Evolutionary conservation across 2,113 vertebrate genomes (phyloP), one percentile per base, ranked within the genome.

Genomic region (Charina bottae): DNA sequence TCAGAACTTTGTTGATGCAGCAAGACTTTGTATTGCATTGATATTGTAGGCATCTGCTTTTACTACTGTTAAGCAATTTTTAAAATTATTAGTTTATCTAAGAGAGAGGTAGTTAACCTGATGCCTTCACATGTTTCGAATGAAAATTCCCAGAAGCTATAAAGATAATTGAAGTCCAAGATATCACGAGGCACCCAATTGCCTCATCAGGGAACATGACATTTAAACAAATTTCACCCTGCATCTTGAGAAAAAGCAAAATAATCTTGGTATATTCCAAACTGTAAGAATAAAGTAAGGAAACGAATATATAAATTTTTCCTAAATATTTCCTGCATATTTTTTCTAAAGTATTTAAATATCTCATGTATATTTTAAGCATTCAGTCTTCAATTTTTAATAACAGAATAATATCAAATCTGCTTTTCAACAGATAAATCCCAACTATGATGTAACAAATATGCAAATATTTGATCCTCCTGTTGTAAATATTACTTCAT

Each of bases 401-500:
- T 93, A 93, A 94, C 17, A 42, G 68, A 72, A 78, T 90, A n/a
- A 15, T 24, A 15, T 28, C 19, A 84, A 21, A 59, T 94, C 94
- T 94, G 0, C 12, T 97, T 92, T 95, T 95, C 59, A 87, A 93
- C 96, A 99, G 99, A 98, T 99, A 92, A 96, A 98, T 95, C 98
- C 98, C 83, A 90, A 92, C 12, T 96, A 94, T 88, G 97, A 97
- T 64, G 97, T 99, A 78, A 94, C 97, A 13, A 97, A 99, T 95
- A 98, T 96, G 7, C 97, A 95, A 95, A 97, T 97, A 55, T 78
- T 96, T 24, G 97, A 98, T 33, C 98, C 98, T 0, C 95, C 95
- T 13, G 96, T 99, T 92, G 90, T 98, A 49, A 98, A 98, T 85
- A 54, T 98, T 84, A 94, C 94, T 94, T 95, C 96, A 11, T 92